Conservation (phyloP, 2,113 vertebrate species). For the Sterrhoptilus dennistouni region DNA sequence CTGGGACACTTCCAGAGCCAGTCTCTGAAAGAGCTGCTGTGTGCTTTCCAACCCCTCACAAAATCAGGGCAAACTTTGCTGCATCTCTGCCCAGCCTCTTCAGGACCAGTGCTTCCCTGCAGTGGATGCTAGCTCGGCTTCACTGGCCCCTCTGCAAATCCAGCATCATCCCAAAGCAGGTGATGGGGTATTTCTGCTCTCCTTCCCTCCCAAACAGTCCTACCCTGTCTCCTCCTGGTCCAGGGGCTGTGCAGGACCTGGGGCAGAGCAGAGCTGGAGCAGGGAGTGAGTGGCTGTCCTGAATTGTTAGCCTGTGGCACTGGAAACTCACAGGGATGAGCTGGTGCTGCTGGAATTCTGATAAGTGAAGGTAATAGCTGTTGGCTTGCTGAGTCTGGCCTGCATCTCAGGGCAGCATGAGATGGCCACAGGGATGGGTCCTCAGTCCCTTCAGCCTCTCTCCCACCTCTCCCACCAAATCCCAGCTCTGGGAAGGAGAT, state of each 20-base stretch:
- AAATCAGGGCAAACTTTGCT: constrained; percentile 38
- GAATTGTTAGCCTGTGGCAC: neutral
- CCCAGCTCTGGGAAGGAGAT: neutral
- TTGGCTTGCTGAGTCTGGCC: neutral
- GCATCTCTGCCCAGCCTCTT: neutral
- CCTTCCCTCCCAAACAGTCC: neutral
- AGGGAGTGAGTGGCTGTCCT: neutral
- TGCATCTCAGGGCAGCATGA: neutral
- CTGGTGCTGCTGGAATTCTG: neutral
- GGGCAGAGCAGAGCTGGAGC: neutral
- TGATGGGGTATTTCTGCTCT: neutral
- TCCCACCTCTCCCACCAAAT: neutral
- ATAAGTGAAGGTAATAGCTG: neutral
- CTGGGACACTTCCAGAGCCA: constrained; percentile 47
- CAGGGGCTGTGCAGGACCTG: fast-evolving
- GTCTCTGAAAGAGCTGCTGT: constrained; percentile 53
- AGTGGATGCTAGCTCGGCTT: neutral
- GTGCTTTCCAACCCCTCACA: constrained; percentile 32
- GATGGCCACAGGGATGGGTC: neutral
- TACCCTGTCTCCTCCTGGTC: fast-evolving
- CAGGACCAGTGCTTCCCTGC: neutral
- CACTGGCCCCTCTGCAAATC: neutral
- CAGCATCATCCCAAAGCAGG: neutral
- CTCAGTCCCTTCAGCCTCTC: neutral
- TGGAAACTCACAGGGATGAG: neutral